These are phyloP conservation scores for Tiliqua scincoides DNA, from an alignment of 2,113 vertebrate species.

Conservation along the genomic window DNA sequence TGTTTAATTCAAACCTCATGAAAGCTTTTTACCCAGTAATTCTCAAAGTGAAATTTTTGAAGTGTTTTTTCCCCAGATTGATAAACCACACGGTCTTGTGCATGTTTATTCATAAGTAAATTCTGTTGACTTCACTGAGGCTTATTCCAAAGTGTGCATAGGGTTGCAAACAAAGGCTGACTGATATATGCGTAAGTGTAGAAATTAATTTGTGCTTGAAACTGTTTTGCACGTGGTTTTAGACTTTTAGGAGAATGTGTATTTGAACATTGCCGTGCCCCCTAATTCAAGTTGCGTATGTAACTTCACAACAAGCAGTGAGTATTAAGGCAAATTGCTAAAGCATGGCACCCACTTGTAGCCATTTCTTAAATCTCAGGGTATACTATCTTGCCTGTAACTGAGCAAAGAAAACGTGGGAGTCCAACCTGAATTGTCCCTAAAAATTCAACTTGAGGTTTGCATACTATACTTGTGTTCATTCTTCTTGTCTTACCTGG, in stretches of 20 bases:
- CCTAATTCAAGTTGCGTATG: background rate
- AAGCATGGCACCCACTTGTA: background rate
- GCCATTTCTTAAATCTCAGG: background rate
- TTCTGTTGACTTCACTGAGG: no score
- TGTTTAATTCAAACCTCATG: background rate
- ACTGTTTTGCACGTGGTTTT: background rate
- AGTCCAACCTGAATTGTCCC: background rate
- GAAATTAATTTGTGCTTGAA: background rate
- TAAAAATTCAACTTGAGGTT: no score
- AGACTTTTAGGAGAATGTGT: background rate
- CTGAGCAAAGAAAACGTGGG: background rate
- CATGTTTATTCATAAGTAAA: no score
- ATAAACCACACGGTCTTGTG: no score
- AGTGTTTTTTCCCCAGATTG: no score
- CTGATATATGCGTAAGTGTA: background rate
- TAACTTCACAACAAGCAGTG: background rate
- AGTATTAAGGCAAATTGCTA: background rate
- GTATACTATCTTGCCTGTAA: background rate
- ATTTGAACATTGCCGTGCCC: background rate
- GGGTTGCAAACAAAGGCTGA: no score
- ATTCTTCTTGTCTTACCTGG: background rate
- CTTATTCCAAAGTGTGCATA: no score
- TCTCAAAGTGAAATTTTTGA: background rate
- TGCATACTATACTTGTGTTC: no score
- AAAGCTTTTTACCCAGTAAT: background rate